phyloP scores from a whole-genome alignment of 2,888 invertebrate species.

The Euzetes globulus region DNA sequence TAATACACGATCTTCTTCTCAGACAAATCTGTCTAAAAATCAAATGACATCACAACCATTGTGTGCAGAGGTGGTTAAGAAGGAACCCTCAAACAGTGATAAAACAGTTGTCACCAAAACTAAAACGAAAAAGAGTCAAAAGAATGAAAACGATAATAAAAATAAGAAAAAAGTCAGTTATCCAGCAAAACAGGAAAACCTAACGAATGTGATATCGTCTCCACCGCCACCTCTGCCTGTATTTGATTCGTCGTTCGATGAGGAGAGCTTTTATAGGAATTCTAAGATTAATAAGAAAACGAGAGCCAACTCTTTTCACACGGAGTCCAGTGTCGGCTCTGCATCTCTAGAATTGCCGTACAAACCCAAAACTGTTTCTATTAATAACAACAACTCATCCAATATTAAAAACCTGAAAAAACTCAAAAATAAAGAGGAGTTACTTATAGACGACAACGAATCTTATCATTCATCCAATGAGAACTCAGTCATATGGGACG shows the following conservation, averaged over 20 bases:
- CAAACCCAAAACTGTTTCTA: neutral
- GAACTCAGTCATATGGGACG: constrained; percentile 34
- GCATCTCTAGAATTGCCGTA: constrained; percentile 17
- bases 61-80: neutral
- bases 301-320: constrained; percentile 4
- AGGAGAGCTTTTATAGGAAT: constrained; percentile 18
- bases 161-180: constrained; percentile 19
- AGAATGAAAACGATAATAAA: constrained; percentile 13
- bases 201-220: constrained; percentile 11
- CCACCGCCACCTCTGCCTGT: constrained; percentile 26
- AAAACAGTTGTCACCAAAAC: neutral
- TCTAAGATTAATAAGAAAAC: neutral
- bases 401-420: neutral
- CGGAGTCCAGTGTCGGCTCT: neutral
- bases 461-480: neutral
- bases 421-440: neutral
- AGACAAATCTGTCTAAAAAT: neutral
- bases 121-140: constrained; percentile 4
- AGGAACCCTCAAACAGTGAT: neutral
- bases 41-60: neutral
- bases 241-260: constrained; percentile 30
- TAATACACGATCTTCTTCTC: neutral
- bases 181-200: constrained; percentile 14
- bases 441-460: constrained; percentile 9
- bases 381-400: neutral